Evolutionary conservation across 2,113 vertebrate species (phyloP).

Genomic region (Zosterops pallidus): DNA sequence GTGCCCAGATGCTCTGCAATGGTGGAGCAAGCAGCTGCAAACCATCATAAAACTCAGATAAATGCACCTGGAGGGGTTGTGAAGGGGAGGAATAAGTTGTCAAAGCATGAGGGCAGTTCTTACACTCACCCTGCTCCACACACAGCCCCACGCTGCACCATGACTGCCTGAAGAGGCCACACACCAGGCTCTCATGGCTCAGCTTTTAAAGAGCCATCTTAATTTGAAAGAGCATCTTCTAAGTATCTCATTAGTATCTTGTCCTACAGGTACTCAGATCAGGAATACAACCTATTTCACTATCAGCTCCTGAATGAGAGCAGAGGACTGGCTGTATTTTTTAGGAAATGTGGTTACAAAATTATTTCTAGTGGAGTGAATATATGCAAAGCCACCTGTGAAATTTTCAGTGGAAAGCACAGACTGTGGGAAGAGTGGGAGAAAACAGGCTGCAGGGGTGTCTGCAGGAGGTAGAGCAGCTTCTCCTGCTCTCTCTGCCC

Average conservation of each 20-base stretch:
- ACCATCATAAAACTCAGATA: too few species aligned
- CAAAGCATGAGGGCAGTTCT: background rate
- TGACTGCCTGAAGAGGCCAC: background rate
- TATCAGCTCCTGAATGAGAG: background rate
- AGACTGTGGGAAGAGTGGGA: background rate
- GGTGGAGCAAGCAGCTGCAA: background rate
- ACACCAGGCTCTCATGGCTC: background rate
- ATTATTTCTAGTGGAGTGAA: background rate
- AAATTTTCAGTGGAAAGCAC: background rate
- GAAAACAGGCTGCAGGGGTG: background rate
- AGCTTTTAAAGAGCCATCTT: fast-evolving
- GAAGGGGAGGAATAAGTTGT: fast-evolving
- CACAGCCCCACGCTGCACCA: fast-evolving
- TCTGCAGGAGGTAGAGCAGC: background rate
- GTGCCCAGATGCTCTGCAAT: background rate
- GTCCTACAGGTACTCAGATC: background rate
- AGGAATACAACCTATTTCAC: background rate
- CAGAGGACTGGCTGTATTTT: background rate
- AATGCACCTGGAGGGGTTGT: background rate
- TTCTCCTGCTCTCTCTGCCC: background rate
- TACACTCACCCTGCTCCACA: background rate
- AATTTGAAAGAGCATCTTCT: background rate
- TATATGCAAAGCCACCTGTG: background rate
- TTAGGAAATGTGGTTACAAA: background rate
- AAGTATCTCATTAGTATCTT: background rate